phyloP scores from a whole-genome alignment of 2,888 invertebrate species.

The Cistogaster globosa region DNA sequence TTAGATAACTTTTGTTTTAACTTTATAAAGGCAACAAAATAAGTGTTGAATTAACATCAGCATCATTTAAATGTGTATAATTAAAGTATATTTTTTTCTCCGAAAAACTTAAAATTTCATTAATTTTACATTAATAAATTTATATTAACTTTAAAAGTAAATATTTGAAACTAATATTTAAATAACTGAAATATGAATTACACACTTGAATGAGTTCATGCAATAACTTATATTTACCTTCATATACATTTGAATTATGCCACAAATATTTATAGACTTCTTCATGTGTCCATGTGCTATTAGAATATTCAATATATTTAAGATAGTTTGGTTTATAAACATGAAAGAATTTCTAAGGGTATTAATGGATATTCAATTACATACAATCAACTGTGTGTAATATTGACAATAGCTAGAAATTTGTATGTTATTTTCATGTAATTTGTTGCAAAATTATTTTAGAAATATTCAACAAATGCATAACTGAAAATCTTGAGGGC shows the following conservation, averaged over 20 bases:
- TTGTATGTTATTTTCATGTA: conserved; percentile 24
- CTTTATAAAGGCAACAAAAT: background rate
- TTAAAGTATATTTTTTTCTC: background rate
- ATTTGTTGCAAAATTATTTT: conserved; percentile 56
- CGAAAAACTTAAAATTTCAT: background rate
- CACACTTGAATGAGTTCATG: background rate
- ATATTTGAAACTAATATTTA: conserved; percentile 36
- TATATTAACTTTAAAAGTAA: background rate
- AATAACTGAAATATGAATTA: conserved; percentile 41
- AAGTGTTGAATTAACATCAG: conserved; percentile 34
- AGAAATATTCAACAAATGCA: conserved; percentile 25
- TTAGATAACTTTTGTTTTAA: background rate
- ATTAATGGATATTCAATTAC: conserved; percentile 61
- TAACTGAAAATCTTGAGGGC: background rate
- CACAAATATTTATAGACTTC: background rate
- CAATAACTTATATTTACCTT: background rate
- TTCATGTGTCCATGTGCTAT: background rate
- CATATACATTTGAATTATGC: background rate
- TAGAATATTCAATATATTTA: background rate
- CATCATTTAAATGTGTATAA: background rate
- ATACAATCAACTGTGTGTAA: conserved; percentile 49
- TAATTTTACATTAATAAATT: background rate
- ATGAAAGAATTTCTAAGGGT: conserved; percentile 34
- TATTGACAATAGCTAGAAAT: conserved; percentile 47
- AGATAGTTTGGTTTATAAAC: background rate